Conservation (phyloP, 2,888 invertebrate species). For the Leptinotarsa juncta region DNA sequence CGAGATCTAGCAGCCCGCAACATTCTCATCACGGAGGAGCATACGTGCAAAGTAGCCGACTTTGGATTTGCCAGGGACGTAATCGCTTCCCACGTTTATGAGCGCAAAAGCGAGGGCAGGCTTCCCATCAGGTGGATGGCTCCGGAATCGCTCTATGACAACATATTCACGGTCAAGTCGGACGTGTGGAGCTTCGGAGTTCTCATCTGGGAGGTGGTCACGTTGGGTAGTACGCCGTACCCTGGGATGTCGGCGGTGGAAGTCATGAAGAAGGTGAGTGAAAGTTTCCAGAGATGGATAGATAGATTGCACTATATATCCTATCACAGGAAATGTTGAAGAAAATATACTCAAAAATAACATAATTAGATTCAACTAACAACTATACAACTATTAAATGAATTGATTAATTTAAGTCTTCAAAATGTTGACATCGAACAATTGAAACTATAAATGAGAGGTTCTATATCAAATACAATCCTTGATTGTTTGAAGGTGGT, state of each 20-base stretch:
- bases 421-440: too few relatives aligned
- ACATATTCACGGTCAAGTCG: conserved; percentile 92
- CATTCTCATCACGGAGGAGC: conserved; percentile 86
- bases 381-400: too few relatives aligned
- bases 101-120: conserved; percentile 83
- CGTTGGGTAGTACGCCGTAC: conserved; percentile 94
- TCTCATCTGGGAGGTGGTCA: conserved; percentile 95
- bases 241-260: conserved; percentile 92
- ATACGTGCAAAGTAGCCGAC: conserved; percentile 92
- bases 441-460: too few relatives aligned
- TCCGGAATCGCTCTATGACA: conserved; percentile 93
- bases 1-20: conserved; percentile 91
- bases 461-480: too few relatives aligned
- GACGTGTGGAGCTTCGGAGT: conserved; percentile 98
- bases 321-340: too few relatives aligned
- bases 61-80: conserved; percentile 94
- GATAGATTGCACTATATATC: too few relatives aligned
- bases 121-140: conserved; percentile 91
- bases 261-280: conserved; percentile 84
- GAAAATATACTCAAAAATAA: too few relatives aligned
- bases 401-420: too few relatives aligned
- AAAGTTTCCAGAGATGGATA: too few relatives aligned
- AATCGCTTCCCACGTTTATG: conserved; percentile 88
- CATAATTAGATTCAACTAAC: too few relatives aligned
- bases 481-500: too few relatives aligned